Evolutionary conservation across 1,140 invertebrate genomes (phyloP).

Genomic region (Zophobas morio): DNA sequence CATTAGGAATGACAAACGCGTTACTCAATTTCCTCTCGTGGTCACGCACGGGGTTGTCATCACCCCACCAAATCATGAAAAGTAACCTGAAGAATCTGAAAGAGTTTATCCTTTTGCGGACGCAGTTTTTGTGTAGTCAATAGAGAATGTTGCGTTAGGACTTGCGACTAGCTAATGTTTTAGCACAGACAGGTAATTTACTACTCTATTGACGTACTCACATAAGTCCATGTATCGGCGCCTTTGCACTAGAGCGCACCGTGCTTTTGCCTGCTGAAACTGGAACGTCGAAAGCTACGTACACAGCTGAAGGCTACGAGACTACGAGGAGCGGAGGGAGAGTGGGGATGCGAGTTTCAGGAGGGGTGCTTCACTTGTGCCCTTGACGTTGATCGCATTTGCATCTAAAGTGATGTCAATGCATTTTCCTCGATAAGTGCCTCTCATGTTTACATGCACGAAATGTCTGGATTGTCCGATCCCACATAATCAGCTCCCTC

Average conservation of each 20-base stretch:
- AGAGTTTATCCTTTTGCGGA: not conserved
- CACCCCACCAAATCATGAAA: constrained; percentile 10
- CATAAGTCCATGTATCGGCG: constrained; percentile 49
- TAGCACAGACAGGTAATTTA: constrained; percentile 39
- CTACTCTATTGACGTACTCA: constrained; percentile 51
- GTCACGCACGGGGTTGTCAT: not conserved
- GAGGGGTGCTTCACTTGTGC: constrained; percentile 41
- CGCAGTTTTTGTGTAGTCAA: constrained; percentile 15
- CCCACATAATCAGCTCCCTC: not conserved
- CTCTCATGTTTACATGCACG: constrained; percentile 42
- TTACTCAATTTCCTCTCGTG: constrained; percentile 38
- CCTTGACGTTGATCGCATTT: constrained; percentile 49
- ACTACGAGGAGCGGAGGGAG: constrained; percentile 36
- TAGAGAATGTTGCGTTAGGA: constrained; percentile 25
- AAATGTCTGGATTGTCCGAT: constrained; percentile 32
- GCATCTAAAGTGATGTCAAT: constrained; percentile 46
- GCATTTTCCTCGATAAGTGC: constrained; percentile 27
- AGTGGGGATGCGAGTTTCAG: constrained; percentile 45
- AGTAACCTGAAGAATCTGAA: constrained; percentile 26
- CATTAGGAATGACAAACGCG: constrained; percentile 35
- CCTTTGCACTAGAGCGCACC: constrained; percentile 47
- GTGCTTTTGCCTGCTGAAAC: constrained; percentile 47
- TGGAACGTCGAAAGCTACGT: constrained; percentile 47
- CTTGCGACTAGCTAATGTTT: constrained; percentile 35
- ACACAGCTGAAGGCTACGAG: constrained; percentile 48